Evolutionary conservation across 64 coral and sea anemone genomes (phyloP), one percentile per base, ranked within the genome.

Genomic region (Anthopleura sola): DNA sequence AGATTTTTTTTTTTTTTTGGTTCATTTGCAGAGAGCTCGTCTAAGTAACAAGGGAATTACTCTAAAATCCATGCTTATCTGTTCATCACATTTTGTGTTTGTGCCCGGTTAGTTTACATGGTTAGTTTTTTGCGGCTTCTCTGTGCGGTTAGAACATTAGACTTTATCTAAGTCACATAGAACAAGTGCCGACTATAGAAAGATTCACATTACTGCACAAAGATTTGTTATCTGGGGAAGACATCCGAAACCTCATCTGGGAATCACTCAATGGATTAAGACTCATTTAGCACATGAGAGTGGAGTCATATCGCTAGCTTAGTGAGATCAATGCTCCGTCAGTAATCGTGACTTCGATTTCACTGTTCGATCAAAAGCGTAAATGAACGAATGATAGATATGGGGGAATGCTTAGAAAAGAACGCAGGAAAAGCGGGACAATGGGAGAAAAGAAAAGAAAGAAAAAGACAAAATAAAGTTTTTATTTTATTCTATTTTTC

Each of bases 121-220:
- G n/a, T 12, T 71, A 15, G n/a, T 34, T 10, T n/a, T 3, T 71
- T 32, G 66, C 66, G 66, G 66, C 66, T 71, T 71, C 29, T 71
- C 66, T 71, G 31, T 71, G 66, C 66, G 66, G 66, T 34, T 16
- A 71, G 0, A 71, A 71, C 29, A 71, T 71, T 32, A 71, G 66
- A 34, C 29, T 71, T 71, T 71, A 71, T 71, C 66, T 71, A 71
- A 32, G 66, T 29, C 66, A 71, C 66, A 32, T 12, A 17, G 66
- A 71, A 71, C 66, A 71, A 71, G 66, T 71, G 66, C 66, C 66
- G 66, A 71, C 66, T 71, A 71, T 71, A 34, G 66, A 71, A 71
- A 71, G 66, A 71, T 71, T 71, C 66, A 34, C 29, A 71, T 71
- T 71, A 71, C 66, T 71, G 66, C 24, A 71, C 66, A 71, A 71